A percentile compares a stretch with the other conserved stretches of the same genome.
These are phyloP conservation scores for Synchiropus splendidus DNA, from an alignment of 2,113 vertebrate genomes.

Conservation along the genomic window DNA sequence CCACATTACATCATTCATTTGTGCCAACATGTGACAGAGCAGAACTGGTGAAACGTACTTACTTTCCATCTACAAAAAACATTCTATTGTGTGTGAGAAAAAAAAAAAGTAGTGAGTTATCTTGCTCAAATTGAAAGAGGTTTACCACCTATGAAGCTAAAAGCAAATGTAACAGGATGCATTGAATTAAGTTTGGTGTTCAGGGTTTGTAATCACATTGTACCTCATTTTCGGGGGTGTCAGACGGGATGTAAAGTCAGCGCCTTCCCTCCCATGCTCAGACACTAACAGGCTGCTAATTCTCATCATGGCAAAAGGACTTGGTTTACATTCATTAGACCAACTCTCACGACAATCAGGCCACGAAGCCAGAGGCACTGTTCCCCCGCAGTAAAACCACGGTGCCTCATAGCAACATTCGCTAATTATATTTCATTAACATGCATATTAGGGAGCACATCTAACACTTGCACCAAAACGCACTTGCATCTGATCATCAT, in stretches of 20 bases:
- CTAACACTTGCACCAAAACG: slow-evolving; percentile 15
- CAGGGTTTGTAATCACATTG: no score
- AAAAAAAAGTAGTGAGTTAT: no score
- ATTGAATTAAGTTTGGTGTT: no score
- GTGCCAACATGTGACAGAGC: no score
- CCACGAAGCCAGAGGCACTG: slow-evolving; percentile 59
- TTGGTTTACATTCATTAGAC: slow-evolving; percentile 70
- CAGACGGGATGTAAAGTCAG: slow-evolving; percentile 21
- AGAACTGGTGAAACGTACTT: no score
- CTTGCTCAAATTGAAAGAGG: no score
- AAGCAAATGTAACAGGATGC: no score
- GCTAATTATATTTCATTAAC: slow-evolving; percentile 71
- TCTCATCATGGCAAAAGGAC: slow-evolving; percentile 60
- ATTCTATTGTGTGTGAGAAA: no score
- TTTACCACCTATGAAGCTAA: no score
- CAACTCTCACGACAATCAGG: slow-evolving; percentile 67
- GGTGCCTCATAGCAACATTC: slow-evolving; percentile 62
- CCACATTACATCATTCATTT: no score
- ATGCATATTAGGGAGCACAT: slow-evolving; percentile 38
- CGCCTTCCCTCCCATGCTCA: slow-evolving; percentile 1
- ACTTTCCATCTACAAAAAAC: no score
- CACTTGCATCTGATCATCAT: neutral
- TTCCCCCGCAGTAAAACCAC: slow-evolving; percentile 64
- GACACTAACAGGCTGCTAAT: slow-evolving; percentile 52
- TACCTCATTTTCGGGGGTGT: no score